Evolutionary conservation across 2,888 invertebrate species (phyloP), one percentile per base, ranked within the genome.

Genomic region (Emmelina monodactyla): DNA sequence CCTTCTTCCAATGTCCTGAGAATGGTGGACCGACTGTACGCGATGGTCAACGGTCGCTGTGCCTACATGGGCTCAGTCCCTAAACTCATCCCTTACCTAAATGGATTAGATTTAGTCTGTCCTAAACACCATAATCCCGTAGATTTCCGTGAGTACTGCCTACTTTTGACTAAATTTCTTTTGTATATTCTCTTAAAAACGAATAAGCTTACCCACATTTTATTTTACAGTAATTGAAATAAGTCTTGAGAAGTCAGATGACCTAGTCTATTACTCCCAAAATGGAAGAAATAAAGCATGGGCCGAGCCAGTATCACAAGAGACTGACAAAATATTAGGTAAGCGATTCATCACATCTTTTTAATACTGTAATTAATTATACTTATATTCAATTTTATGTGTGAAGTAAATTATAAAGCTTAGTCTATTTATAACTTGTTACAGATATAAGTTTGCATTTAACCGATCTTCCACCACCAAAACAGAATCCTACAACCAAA

Each of bases 101-200:
- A 83, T 33, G 83, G 85, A 42, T 73, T 88, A 38, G 84, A 85
- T 44, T 72, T 94, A 10, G 73, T 82, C 16, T 96, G 96, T 64
- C 96, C 95, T 0, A 85, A 88, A 11, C 92, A 91, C 55, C 93
- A 96, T 64, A 95, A 94, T 72, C 94, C 94, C 28, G 91, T 94
- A 11, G 95, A 95, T 67, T 94, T 88, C 70, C 82, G 94, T 93
- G 71, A 87, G 87, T 82, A 48, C 2, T 40, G 2, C 14, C 11
- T 19, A 19, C 19, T 9, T 19, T 9, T 6, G 19, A 19, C 5
- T 19, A 6, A 19, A 6, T 19, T 19, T 19, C 19, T 19, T 19
- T 19, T 19, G 5, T 9, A 19, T 19, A 19, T 19, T n/a, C n/a
- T n/a, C n/a, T n/a, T n/a, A n/a, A n/a, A n/a, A n/a, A n/a, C n/a